These are phyloP conservation scores for Helobdella robusta DNA, from an alignment of 2,888 invertebrate species.

Conservation along the genomic window DNA sequence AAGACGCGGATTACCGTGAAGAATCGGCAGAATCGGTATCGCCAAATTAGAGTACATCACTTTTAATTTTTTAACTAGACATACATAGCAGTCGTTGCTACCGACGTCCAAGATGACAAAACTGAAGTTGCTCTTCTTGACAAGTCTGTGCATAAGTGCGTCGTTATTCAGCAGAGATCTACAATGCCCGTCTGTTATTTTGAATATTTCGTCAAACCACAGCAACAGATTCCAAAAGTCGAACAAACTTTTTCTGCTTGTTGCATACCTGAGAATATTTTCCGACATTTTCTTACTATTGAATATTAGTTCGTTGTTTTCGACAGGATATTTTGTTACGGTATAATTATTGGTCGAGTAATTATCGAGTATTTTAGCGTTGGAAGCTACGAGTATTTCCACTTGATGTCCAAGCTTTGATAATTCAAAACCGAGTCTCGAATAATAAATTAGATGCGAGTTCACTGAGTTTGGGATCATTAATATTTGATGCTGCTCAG, in stretches of 20 bases:
- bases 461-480: conserved; percentile 12
- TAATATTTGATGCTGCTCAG: conserved; percentile 3
- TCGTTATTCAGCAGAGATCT: conserved; percentile 4
- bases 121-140: conserved; percentile 5
- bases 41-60: not conserved
- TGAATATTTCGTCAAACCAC: not conserved
- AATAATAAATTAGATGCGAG: conserved; percentile 16
- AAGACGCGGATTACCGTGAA: conserved; percentile 10
- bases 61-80: conserved; percentile 1
- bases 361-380: not conserved
- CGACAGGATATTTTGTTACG: not conserved
- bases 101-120: conserved; percentile 7
- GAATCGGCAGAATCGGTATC: conserved; percentile 2
- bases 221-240: too few species aligned
- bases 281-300: not conserved
- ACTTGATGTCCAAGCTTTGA: conserved; percentile 11
- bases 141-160: conserved; percentile 2
- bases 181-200: not conserved
- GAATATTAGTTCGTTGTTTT: not conserved
- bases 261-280: not conserved
- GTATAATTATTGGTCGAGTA: not conserved
- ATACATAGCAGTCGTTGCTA: not conserved
- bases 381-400: conserved; percentile 4
- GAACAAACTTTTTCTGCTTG: too few species aligned
- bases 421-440: conserved; percentile 3